phyloP scores from a whole-genome alignment of 2,113 vertebrate genomes.

The Oryzias woworae region DNA sequence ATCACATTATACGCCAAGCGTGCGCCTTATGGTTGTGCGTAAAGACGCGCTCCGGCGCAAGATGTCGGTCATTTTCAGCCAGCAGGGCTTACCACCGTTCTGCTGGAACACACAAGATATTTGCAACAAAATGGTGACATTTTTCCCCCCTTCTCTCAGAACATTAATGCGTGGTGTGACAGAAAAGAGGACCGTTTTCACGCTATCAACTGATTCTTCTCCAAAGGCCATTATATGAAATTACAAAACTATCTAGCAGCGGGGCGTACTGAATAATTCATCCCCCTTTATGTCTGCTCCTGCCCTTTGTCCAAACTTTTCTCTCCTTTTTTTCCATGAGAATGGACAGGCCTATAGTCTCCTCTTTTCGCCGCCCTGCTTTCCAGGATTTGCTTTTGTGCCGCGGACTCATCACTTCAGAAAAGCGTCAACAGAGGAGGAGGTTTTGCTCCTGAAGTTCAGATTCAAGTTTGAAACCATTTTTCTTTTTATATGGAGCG shows the following conservation, averaged over 20 bases:
- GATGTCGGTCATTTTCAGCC: conserved; percentile 4
- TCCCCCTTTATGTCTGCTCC: conserved; percentile 81
- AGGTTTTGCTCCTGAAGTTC: conserved; percentile 80
- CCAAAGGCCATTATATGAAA: conserved; percentile 82
- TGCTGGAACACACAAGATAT: conserved; percentile 28
- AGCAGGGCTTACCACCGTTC: conserved; percentile 23
- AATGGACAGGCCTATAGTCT: conserved; percentile 74
- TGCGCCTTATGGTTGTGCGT: conserved; percentile 9
- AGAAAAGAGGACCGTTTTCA: conserved; percentile 78
- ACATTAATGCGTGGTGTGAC: conserved; percentile 54
- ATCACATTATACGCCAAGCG: not conserved
- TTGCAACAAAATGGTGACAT: conserved; percentile 44
- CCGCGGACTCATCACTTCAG: conserved; percentile 73
- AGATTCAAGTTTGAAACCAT: conserved; percentile 85
- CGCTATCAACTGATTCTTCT: conserved; percentile 77
- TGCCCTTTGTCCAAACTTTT: conserved; percentile 83
- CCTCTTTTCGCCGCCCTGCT: conserved; percentile 49
- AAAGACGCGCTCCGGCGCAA: conserved; percentile 13
- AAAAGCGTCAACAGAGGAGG: conserved; percentile 78
- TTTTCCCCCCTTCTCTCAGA: conserved; percentile 31
- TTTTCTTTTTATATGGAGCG: no score
- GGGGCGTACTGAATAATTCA: conserved; percentile 85
- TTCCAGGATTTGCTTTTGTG: conserved; percentile 82
- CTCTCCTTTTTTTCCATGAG: conserved; percentile 81
- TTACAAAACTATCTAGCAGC: conserved; percentile 88